Evolutionary conservation across 2,113 vertebrate species (phyloP).

Genomic region (Gambusia affinis): DNA sequence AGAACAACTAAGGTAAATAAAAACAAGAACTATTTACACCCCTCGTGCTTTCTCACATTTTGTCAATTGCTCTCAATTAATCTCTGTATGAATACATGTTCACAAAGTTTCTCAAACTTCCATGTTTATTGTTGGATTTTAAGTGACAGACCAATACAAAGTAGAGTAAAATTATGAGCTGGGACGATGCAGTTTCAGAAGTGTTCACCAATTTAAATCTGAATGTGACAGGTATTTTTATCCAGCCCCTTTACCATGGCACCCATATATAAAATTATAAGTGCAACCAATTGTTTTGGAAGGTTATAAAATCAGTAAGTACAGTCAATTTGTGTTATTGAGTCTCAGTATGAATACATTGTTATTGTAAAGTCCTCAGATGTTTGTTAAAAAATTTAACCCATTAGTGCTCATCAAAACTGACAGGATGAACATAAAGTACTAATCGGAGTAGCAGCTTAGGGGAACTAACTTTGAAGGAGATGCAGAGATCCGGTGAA

Average conservation of each 20-base stretch:
- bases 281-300: no score
- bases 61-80: background rate
- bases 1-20: slow-evolving; percentile 10
- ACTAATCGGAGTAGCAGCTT: background rate
- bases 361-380: background rate
- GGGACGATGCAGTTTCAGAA: background rate
- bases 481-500: no score
- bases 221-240: background rate
- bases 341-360: background rate
- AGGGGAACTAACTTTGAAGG: no score
- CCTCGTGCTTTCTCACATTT: background rate
- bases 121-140: background rate
- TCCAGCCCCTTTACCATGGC: background rate
- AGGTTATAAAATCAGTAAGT: background rate
- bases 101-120: background rate
- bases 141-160: background rate
- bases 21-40: background rate
- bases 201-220: background rate
- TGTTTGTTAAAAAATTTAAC: background rate
- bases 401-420: background rate
- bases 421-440: background rate
- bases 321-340: background rate
- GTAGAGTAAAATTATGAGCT: background rate
- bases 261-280: no score
- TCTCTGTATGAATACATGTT: no score